A percentile compares a stretch with the other conserved stretches of the same genome.
phyloP scores from a whole-genome alignment of 2,888 invertebrate species.

The Agriopis marginaria region DNA sequence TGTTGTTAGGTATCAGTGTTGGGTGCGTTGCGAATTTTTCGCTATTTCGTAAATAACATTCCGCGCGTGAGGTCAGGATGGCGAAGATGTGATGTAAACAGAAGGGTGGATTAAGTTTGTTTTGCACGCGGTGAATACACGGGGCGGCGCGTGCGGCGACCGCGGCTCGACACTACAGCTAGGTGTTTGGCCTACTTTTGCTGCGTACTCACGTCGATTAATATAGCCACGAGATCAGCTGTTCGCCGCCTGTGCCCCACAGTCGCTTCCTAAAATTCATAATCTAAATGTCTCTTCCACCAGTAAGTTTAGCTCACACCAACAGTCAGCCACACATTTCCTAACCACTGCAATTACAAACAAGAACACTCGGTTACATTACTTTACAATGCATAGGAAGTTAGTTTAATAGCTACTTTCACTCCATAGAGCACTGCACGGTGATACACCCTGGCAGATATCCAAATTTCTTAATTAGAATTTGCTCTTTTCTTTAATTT shows the following conservation, averaged over 20 bases:
- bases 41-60: slow-evolving; percentile 73
- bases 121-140: slow-evolving; percentile 58
- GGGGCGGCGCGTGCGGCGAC: slow-evolving; percentile 67
- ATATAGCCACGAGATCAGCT: slow-evolving; percentile 84
- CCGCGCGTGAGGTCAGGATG: slow-evolving; percentile 60
- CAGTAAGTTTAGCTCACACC: slow-evolving; percentile 50
- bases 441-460: slow-evolving; percentile 67
- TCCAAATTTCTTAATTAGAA: slow-evolving; percentile 75
- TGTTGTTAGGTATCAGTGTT: slow-evolving; percentile 71
- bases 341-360: slow-evolving; percentile 37
- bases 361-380: slow-evolving; percentile 41
- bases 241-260: slow-evolving; percentile 68
- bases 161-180: slow-evolving; percentile 64
- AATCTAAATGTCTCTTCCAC: slow-evolving; percentile 55
- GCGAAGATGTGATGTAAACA: slow-evolving; percentile 76
- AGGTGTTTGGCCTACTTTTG: slow-evolving; percentile 84
- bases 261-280: slow-evolving; percentile 28
- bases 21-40: slow-evolving; percentile 67
- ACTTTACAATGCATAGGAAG: slow-evolving; percentile 53
- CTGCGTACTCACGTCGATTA: slow-evolving; percentile 77
- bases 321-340: slow-evolving; percentile 23
- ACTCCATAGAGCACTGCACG: slow-evolving; percentile 53
- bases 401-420: slow-evolving; percentile 60
- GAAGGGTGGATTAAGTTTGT: slow-evolving; percentile 59
- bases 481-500: slow-evolving; percentile 65